Evolutionary conservation across 2,113 vertebrate genomes (phyloP).

Genomic region (Monopterus albus): DNA sequence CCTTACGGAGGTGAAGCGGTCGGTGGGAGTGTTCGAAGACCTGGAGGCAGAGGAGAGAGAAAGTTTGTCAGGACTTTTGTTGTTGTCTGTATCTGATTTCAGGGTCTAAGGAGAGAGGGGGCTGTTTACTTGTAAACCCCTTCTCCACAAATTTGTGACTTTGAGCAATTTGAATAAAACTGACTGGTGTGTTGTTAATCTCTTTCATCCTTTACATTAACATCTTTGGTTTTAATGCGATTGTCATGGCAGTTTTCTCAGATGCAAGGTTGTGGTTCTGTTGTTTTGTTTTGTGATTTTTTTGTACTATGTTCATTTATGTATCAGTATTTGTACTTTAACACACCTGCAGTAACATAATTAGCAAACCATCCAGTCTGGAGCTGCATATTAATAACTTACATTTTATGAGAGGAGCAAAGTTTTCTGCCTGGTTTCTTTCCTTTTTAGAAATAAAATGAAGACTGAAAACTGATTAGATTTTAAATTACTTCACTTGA

Average conservation of each 20-base stretch:
- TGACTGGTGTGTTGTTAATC: too few species aligned
- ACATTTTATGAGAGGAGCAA: constrained; percentile 14
- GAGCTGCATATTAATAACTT: constrained; percentile 35
- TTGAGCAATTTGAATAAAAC: too few species aligned
- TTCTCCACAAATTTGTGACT: too few species aligned
- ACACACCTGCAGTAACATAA: not conserved
- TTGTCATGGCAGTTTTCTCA: too few species aligned
- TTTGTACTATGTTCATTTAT: not conserved
- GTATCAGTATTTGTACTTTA: not conserved
- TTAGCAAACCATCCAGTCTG: constrained; percentile 4
- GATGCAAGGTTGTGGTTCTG: too few species aligned
- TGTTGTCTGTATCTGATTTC: not conserved
- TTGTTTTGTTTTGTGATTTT: too few species aligned
- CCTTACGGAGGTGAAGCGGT: constrained; percentile 90
- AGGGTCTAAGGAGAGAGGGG: not conserved
- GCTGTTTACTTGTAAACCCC: too few species aligned
- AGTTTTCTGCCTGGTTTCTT: constrained; percentile 54
- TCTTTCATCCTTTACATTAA: too few species aligned
- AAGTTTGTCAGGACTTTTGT: not conserved
- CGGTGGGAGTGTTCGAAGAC: constrained; percentile 94
- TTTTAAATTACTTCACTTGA: constrained; percentile 43
- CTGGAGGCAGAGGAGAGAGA: constrained; percentile 30
- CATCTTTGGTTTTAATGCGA: too few species aligned
- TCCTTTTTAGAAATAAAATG: constrained; percentile 35
- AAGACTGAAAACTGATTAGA: constrained; percentile 44